Evolutionary conservation across 2,888 invertebrate species (phyloP), one percentile per base, ranked within the genome.

Genomic region (Polyploca ridens): DNA sequence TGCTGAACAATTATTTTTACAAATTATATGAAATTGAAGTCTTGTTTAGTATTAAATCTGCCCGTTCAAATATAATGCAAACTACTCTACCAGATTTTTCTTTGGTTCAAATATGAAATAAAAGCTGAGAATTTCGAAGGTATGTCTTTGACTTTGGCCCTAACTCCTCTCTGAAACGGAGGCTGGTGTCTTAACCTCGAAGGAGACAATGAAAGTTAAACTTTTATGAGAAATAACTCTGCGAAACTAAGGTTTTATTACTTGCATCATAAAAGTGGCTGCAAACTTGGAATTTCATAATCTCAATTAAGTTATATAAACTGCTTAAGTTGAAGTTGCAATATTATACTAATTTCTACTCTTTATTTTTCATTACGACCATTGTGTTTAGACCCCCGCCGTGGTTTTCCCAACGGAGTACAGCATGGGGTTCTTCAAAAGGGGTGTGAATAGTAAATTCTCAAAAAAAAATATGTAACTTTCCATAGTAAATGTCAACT

Each of bases 181-280:
- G 14, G 14, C 14, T 49, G n/a, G 49, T 49, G 5, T 16, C 11
- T 16, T 10, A 49, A 49, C 49, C 16, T 16, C 16, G 1, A 49
- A 54, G 54, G 19, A 19, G 54, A 54, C 54, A 19, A 19, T 19
- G 19, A 54, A 54, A 54, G 49, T 49, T 16, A 49, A 49, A 49
- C 49, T 49, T 49, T 46, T 46, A 46, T n/a, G 46, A 46, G 49
- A 49, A 49, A 49, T 49, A 54, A 54, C 19, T 54, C 19, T 19
- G 54, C 10, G 16, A 16, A 54, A 54, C 54, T 54, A 54, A 54
- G 54, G 54, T 54, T 54, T 54, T 54, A 54, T 54, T 16, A 19
- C 54, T 54, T 16, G 10, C 16, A 54, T 54, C 54, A 54, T 54
- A 19, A 54, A 54, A 54, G 19, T 19, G 54, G 16, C 54, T 54